A percentile compares a stretch with the other conserved stretches of the same genome.
Evolutionary conservation across 1,140 invertebrate genomes (phyloP).

Genomic region (Diorhabda elongata): DNA sequence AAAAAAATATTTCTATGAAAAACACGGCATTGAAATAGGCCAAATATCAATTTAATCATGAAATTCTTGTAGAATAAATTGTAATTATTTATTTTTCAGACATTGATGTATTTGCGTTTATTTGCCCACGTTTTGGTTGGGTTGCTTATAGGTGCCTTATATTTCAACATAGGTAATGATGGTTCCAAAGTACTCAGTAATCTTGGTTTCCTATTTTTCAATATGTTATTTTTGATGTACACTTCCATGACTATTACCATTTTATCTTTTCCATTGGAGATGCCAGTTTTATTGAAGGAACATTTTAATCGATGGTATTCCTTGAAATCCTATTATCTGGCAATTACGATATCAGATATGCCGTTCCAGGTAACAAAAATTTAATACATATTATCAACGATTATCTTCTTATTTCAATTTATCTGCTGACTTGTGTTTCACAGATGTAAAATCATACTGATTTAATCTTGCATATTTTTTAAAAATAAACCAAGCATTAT

Average conservation of each 20-base stretch:
- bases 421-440: too few species aligned
- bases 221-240: slow-evolving; percentile 97
- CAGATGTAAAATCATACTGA: too few species aligned
- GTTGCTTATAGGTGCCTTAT: slow-evolving; percentile 86
- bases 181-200: slow-evolving; percentile 94
- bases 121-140: slow-evolving; percentile 90
- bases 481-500: too few species aligned
- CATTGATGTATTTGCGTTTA: slow-evolving; percentile 87
- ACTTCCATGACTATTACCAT: slow-evolving; percentile 98
- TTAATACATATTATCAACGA: neutral
- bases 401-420: too few species aligned
- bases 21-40: too few species aligned
- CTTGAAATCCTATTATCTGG: slow-evolving; percentile 89
- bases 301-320: slow-evolving; percentile 98
- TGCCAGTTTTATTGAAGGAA: slow-evolving; percentile 91
- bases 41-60: too few species aligned
- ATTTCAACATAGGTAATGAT: slow-evolving; percentile 91
- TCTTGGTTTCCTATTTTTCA: slow-evolving; percentile 95
- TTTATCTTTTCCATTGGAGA: slow-evolving; percentile 92
- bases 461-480: too few species aligned
- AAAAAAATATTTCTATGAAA: too few species aligned
- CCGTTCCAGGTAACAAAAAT: slow-evolving; percentile 72
- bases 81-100: slow-evolving; percentile 58
- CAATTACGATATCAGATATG: slow-evolving; percentile 92
- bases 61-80: neutral